Conservation (phyloP, 2,888 invertebrate species). For the Polietes domitor region DNA sequence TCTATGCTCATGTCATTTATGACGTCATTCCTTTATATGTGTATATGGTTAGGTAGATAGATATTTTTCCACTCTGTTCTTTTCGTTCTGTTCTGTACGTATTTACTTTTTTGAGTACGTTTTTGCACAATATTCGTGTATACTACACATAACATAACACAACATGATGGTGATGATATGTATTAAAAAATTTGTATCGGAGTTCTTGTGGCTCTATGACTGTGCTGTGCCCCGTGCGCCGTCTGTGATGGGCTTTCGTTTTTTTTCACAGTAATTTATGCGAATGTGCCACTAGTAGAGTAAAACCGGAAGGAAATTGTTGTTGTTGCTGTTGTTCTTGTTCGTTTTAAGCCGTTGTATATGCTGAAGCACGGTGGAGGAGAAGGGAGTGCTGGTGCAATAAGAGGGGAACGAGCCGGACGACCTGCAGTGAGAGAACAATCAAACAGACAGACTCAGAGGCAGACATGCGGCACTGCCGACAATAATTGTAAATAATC, state of each 20-base stretch:
- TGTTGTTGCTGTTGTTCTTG: no score
- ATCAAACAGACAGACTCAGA: no score
- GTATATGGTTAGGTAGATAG: not conserved
- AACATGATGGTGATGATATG: no score
- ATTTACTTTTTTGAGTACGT: slow-evolving; percentile 1
- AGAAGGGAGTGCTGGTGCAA: not conserved
- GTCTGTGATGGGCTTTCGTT: not conserved
- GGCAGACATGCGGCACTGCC: no score
- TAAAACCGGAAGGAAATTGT: slow-evolving; percentile 43
- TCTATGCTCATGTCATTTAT: slow-evolving; percentile 4
- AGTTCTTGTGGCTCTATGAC: not conserved
- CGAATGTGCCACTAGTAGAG: slow-evolving; percentile 21
- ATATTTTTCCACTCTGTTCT: not conserved
- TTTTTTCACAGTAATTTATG: slow-evolving; percentile 27
- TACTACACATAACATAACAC: not conserved
- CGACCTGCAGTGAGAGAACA: not conserved
- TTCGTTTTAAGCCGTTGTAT: not conserved
- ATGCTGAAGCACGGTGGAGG: not conserved
- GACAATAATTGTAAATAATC: not conserved
- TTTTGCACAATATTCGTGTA: not conserved
- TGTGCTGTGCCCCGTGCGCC: not conserved
- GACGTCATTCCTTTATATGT: slow-evolving; percentile 8
- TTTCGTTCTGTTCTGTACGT: not conserved
- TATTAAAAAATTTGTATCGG: not conserved
- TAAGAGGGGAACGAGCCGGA: not conserved